Evolutionary conservation across 2,113 vertebrate genomes (phyloP).

Genomic region (Chascanopsetta lugubris): DNA sequence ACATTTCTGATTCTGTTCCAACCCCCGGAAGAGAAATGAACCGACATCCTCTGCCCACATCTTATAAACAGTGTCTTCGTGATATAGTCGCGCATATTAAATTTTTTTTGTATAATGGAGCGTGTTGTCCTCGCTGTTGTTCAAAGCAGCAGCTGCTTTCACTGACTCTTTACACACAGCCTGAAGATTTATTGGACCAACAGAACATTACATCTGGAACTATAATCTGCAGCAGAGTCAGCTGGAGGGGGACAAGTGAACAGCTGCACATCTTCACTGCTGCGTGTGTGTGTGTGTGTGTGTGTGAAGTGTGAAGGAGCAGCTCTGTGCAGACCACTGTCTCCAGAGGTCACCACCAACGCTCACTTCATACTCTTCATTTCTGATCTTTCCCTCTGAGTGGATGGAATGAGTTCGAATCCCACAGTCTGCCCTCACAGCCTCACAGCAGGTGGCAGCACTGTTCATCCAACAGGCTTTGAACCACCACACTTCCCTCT

Average conservation of each 20-base stretch:
- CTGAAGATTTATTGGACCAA: constrained; percentile 37
- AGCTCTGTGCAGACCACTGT: background rate
- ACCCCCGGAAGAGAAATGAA: background rate
- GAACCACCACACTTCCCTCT: background rate
- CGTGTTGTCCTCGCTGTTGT: constrained; percentile 19
- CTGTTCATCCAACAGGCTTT: background rate
- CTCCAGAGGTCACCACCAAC: background rate
- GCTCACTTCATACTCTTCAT: background rate
- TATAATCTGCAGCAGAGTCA: constrained; percentile 34
- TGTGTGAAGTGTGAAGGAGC: background rate
- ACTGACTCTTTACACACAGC: constrained; percentile 44
- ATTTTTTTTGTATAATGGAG: constrained; percentile 23
- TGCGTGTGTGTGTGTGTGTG: background rate
- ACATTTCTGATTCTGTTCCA: too few species aligned
- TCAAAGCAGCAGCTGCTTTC: constrained; percentile 41
- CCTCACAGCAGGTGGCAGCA: background rate
- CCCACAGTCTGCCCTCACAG: background rate
- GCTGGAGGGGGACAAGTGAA: constrained; percentile 23
- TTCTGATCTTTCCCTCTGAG: background rate
- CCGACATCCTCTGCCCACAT: background rate
- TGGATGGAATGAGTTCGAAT: background rate
- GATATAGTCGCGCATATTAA: constrained; percentile 12
- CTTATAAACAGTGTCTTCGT: constrained; percentile 22
- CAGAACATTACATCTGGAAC: constrained; percentile 45
- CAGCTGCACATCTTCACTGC: constrained; percentile 27